These are phyloP conservation scores for Vulpes lagopus DNA, from an alignment of 2,113 vertebrate species.

Conservation along the genomic window DNA sequence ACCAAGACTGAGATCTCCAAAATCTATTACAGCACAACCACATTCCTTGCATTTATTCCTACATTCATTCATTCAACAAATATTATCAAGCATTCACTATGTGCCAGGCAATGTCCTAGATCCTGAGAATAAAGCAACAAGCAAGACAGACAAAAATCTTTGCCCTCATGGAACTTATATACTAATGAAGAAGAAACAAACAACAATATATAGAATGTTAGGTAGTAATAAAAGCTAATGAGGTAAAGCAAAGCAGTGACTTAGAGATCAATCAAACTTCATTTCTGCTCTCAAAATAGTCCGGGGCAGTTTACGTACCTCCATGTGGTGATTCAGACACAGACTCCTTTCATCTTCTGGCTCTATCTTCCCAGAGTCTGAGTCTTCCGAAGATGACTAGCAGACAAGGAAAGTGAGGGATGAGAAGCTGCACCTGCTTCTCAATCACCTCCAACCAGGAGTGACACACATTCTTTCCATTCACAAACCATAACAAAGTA, in stretches of 20 bases:
- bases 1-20: conserved; percentile 23
- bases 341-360: background rate
- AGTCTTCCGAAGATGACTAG: background rate
- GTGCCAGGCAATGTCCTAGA: background rate
- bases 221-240: background rate
- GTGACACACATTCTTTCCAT: background rate
- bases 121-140: background rate
- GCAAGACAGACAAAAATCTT: background rate
- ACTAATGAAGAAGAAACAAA: background rate
- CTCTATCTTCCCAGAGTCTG: background rate
- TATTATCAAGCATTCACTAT: conserved; percentile 16
- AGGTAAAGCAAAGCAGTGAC: background rate
- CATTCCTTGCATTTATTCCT: background rate
- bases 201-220: background rate
- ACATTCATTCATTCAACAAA: conserved; percentile 40
- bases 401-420: background rate
- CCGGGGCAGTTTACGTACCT: background rate
- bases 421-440: background rate
- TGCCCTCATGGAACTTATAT: background rate
- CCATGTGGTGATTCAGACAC: background rate
- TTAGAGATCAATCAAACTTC: background rate
- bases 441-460: background rate
- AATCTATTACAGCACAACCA: background rate
- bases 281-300: background rate
- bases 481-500: conserved; percentile 9